Evolutionary conservation across 2,888 invertebrate genomes (phyloP), one percentile per base, ranked within the genome.

Genomic region (Apoda limacodes): DNA sequence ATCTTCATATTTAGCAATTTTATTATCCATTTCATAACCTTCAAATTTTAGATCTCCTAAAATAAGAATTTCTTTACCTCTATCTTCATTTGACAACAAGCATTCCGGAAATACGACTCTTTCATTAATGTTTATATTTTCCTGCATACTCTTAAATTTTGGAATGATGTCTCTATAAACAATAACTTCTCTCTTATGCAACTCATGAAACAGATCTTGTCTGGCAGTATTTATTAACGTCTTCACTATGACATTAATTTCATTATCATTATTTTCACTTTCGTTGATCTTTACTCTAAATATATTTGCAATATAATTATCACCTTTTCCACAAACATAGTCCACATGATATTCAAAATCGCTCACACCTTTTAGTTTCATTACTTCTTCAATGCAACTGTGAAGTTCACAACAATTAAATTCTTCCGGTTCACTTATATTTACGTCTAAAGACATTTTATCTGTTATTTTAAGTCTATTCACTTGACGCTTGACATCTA

Each of bases 391-490:
- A 5, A 76, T 56, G 11, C 57, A 60, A 38, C 40, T 55, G 32
- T 78, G 76, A 4, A 78, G 51, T 57, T 74, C 68, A 12, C 45
- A 34, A 34, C 60, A 60, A 13, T 74, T 70, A 36, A 76, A 75
- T 32, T 75, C 75, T 20, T 74, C 75, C 2, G 72, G 69, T 51
- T 78, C 75, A 55, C 71, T 71, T 27, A 71, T 51, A 43, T 76
- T 70, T n/a, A 78, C 75, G 42, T 78, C 72, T 38, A 78, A 48
- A 50, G 76, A 78, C 76, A 78, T 76, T 46, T 45, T 61, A 10
- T 21, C 25, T 14, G 37, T 13, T 13, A n/a, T n/a, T n/a, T n/a
- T n/a, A n/a, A n/a, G n/a, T n/a, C n/a, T n/a, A n/a, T n/a, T n/a
- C n/a, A n/a, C n/a, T n/a, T n/a, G n/a, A n/a, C n/a, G n/a, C n/a